Evolutionary conservation across 2,113 vertebrate species (phyloP).

Genomic region (Hiodon tergisus): DNA sequence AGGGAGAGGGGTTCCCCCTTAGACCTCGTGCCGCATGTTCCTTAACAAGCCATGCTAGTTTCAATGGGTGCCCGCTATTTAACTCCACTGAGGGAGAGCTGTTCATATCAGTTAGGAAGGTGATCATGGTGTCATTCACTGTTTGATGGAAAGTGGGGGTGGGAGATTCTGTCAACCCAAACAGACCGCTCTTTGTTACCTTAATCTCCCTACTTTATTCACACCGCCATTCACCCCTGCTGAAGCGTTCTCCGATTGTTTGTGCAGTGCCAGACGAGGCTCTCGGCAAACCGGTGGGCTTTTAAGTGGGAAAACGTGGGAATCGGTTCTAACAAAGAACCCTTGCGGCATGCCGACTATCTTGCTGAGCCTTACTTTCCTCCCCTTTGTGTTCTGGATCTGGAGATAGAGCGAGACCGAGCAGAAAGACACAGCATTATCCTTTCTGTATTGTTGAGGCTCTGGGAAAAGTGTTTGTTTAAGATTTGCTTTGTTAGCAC

Average conservation of each 20-base stretch:
- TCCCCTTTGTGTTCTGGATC: not conserved
- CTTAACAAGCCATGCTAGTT: too few species aligned
- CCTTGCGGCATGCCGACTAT: too few species aligned
- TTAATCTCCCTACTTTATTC: constrained; percentile 21
- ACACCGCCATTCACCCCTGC: constrained; percentile 18
- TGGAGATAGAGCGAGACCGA: not conserved
- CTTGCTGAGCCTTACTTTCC: not conserved
- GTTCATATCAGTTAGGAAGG: too few species aligned
- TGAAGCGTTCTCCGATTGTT: constrained; percentile 22
- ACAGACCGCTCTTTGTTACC: constrained; percentile 52
- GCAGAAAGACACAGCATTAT: not conserved
- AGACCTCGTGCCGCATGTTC: too few species aligned
- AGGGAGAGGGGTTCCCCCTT: too few species aligned
- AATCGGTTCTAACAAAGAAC: not conserved
- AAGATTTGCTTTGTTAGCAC: not conserved
- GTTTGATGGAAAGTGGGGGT: too few species aligned
- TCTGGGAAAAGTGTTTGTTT: not conserved
- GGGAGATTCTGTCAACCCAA: not conserved
- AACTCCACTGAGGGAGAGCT: too few species aligned
- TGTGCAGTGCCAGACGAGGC: not conserved
- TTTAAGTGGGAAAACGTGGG: constrained; percentile 1
- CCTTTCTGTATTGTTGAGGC: not conserved
- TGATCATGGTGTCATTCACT: too few species aligned
- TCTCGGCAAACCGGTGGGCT: too few species aligned
- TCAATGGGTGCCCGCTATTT: too few species aligned